Evolutionary conservation across 2,888 invertebrate genomes (phyloP), one percentile per base, ranked within the genome.

Genomic region (Meteorus cinctellus): DNA sequence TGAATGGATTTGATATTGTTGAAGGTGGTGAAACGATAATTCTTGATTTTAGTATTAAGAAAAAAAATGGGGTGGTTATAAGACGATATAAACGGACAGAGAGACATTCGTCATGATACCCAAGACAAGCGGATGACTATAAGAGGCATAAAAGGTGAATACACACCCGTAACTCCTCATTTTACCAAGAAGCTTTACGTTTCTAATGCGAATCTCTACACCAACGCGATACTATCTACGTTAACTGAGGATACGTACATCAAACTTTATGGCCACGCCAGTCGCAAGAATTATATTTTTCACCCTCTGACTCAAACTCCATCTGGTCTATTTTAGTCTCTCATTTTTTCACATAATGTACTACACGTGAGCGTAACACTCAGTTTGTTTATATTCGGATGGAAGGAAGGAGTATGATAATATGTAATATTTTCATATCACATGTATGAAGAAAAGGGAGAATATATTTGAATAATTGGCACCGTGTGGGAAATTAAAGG

Each of bases 41-140:
- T 81, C 78, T 77, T 78, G 75, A 80, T 81, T 78, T 79, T 74
- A 66, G 29, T 55, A 2, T 8, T 55, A 14, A 34, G 41, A 72
- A 48, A 76, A 78, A 72, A 73, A 78, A 80, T 75, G 77, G 75
- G 62, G 36, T 41, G 67, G 72, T 74, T 78, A 76, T 77, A 77
- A 77, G 29, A 69, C 77, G 74, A 78, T 79, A 72, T 79, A 78
- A 55, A 79, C 74, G 68, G 65, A 41, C 70, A 45, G 62, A 62
- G 75, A 85, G 83, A 81, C 85, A 89, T 89, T 85, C 86, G 88
- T 89, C 89, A 89, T 89, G 89, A 89, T 89, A 88, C 85, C 82
- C 79, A 83, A 85, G 86, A 88, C 88, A 88, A 88, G 82, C 81
- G 84, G 84, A 85, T 85, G 83, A 84, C 81, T 82, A 78, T 82